Conservation (phyloP, 2,113 vertebrate genomes). For the Oenanthe oenanthe region DNA sequence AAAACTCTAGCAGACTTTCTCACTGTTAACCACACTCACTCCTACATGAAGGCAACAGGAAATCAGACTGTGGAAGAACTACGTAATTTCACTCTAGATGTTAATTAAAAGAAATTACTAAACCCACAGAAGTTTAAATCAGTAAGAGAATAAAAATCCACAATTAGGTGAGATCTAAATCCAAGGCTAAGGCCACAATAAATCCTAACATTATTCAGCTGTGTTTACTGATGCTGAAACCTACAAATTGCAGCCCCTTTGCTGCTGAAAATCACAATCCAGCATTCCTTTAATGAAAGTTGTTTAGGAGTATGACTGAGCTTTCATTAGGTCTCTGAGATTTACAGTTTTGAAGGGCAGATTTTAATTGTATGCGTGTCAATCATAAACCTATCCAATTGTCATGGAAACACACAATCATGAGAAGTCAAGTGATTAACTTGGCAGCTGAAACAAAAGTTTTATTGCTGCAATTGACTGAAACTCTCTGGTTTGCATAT, state of each 20-base stretch:
- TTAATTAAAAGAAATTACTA: slow-evolving; percentile 16
- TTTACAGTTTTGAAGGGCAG: neutral
- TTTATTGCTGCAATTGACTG: slow-evolving; percentile 71
- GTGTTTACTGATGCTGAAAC: neutral
- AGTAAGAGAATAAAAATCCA: neutral
- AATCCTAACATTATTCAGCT: neutral
- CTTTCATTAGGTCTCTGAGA: neutral
- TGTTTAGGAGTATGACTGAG: neutral
- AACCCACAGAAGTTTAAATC: neutral
- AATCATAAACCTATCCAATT: slow-evolving; percentile 29
- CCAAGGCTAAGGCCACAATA: neutral
- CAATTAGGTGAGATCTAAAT: neutral
- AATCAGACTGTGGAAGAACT: neutral
- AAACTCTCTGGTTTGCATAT: slow-evolving; percentile 70
- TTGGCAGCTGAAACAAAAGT: slow-evolving; percentile 37
- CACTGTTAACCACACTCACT: neutral
- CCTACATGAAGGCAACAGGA: neutral
- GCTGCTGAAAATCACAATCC: neutral
- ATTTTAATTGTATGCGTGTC: slow-evolving; percentile 10
- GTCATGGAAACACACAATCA: slow-evolving; percentile 45
- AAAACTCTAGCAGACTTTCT: neutral
- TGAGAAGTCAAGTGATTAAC: slow-evolving; percentile 41
- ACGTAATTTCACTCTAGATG: neutral
- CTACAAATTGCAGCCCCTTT: neutral
- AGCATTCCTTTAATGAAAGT: neutral